Evolutionary conservation across 1,140 invertebrate species (phyloP).

Genomic region (Diplogasteroides magnus): DNA sequence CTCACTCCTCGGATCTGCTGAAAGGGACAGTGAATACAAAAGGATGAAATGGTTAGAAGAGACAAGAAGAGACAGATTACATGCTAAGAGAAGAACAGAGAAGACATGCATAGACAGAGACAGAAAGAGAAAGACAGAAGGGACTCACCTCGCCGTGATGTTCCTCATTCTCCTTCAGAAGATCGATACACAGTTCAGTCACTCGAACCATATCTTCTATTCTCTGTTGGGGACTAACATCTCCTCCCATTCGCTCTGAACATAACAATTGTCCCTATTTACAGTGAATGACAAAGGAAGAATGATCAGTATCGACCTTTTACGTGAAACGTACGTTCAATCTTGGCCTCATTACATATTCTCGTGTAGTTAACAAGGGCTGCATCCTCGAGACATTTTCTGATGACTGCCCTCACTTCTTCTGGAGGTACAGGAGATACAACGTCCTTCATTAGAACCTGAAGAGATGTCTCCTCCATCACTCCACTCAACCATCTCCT

Average conservation of each 20-base stretch:
- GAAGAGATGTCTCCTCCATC: conserved; percentile 15
- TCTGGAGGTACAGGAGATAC: conserved; percentile 92
- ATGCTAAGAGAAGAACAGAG: conserved; percentile 11
- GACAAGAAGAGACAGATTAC: background rate
- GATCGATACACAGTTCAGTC: conserved; percentile 93
- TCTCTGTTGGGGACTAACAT: conserved; percentile 49
- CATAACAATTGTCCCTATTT: background rate
- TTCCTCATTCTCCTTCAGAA: conserved; percentile 97
- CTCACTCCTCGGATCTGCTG: conserved; percentile 46
- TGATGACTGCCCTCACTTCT: conserved; percentile 89
- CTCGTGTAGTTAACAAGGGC: conserved; percentile 93
- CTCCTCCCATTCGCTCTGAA: conserved; percentile 52
- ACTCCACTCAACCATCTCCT: conserved; percentile 40
- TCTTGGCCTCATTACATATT: conserved; percentile 90
- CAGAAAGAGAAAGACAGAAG: background rate
- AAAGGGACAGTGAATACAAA: conserved; percentile 24
- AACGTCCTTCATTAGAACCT: conserved; percentile 95
- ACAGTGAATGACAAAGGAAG: background rate
- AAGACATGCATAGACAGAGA: background rate
- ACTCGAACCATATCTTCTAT: conserved; percentile 93
- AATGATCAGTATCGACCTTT: conserved; percentile 1
- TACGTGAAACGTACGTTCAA: conserved; percentile 71
- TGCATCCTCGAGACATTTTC: conserved; percentile 87
- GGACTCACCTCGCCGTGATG: conserved; percentile 93
- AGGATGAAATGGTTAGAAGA: background rate